These are phyloP conservation scores for Agapornis canus DNA, from an alignment of 2,797 vertebrate genomes.

Conservation along the genomic window DNA sequence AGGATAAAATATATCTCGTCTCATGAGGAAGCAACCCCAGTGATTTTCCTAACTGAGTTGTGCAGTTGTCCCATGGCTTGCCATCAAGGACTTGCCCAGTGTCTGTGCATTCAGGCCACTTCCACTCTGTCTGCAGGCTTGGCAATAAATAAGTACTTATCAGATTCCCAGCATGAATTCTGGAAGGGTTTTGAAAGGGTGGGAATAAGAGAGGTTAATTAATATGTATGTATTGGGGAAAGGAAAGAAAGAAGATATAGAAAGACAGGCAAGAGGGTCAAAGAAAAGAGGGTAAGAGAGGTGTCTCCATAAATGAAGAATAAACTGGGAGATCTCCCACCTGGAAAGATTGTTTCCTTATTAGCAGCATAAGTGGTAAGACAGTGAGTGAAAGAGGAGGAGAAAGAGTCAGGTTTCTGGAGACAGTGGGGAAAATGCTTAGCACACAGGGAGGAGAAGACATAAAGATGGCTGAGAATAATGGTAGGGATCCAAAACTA, in stretches of 20 bases:
- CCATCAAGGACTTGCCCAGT: not conserved
- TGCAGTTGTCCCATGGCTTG: not conserved
- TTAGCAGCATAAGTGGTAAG: not conserved
- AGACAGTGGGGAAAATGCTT: not conserved
- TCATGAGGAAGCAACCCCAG: not conserved
- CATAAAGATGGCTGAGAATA: not conserved
- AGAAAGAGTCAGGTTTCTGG: not conserved
- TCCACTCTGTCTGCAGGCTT: not conserved
- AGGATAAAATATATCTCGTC: not conserved
- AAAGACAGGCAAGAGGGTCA: not conserved
- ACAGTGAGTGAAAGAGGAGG: not conserved
- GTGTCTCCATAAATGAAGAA: not conserved
- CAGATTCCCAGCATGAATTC: not conserved
- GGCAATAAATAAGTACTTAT: not conserved
- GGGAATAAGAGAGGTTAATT: not conserved
- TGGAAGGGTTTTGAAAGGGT: not conserved
- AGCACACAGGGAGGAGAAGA: not conserved
- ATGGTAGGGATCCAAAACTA: not conserved
- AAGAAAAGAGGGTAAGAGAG: not conserved
- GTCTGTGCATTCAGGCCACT: not conserved
- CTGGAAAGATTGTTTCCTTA: not conserved
- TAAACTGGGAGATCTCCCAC: not conserved
- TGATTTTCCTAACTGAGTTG: not conserved
- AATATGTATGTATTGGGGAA: not conserved
- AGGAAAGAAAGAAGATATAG: not conserved